phyloP scores from a whole-genome alignment of 2,113 vertebrate genomes.

The Phrynosoma platyrhinos region DNA sequence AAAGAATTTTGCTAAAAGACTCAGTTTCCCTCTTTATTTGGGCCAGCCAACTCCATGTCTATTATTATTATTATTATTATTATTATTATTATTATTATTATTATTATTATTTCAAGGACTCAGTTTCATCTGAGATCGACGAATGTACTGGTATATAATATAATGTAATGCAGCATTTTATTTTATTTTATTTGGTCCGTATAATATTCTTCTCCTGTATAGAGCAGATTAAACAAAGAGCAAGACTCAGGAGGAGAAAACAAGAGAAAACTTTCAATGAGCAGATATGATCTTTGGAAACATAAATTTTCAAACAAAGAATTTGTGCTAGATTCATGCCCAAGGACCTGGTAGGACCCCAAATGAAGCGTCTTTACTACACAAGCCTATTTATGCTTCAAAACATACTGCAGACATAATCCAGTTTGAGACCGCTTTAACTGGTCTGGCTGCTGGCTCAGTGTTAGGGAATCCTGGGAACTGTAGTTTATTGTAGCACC shows the following conservation, averaged over 20 bases:
- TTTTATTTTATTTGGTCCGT: neutral
- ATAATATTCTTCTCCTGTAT: no score
- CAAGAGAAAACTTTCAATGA: neutral
- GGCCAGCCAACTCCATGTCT: neutral
- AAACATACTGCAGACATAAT: no score
- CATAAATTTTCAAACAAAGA: neutral
- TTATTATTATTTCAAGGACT: constrained; percentile 12
- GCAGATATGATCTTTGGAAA: neutral
- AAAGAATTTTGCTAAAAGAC: neutral
- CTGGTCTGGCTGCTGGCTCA: no score
- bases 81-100: no score
- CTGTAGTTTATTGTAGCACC: no score
- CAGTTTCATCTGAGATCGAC: constrained; percentile 10
- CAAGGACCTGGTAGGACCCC: neutral
- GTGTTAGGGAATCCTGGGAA: neutral
- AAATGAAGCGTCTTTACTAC: neutral
- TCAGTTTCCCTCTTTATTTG: constrained; percentile 46
- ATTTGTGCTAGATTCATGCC: neutral
- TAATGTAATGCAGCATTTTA: neutral
- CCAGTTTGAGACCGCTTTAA: no score
- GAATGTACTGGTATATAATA: neutral
- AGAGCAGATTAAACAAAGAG: neutral
- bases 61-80: no score
- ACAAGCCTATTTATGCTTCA: no score
- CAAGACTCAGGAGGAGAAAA: neutral